These are phyloP conservation scores for Caradrina clavipalpis DNA, from an alignment of 2,888 invertebrate species.

Conservation along the genomic window DNA sequence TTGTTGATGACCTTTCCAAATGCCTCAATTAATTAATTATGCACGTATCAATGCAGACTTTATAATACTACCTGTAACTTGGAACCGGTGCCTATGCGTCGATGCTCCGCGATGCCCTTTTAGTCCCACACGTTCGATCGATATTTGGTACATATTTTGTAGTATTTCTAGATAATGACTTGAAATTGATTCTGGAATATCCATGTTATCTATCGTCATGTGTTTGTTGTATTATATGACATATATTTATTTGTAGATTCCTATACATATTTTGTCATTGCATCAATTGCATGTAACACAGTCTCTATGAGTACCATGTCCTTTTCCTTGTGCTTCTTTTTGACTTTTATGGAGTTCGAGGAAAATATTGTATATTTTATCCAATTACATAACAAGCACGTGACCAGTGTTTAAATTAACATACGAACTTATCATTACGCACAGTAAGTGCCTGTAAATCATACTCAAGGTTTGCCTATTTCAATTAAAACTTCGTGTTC, in stretches of 20 bases:
- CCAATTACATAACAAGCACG: slow-evolving; percentile 25
- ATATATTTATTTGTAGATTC: slow-evolving; percentile 27
- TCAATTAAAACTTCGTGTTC: slow-evolving; percentile 34
- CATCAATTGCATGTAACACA: slow-evolving; percentile 20
- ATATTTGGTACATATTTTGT: slow-evolving; percentile 28
- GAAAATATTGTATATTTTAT: neutral
- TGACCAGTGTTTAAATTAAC: slow-evolving; percentile 26
- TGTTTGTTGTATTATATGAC: slow-evolving; percentile 25
- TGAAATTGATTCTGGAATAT: slow-evolving; percentile 41
- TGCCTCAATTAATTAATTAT: slow-evolving; percentile 52
- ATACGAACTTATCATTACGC: slow-evolving; percentile 17
- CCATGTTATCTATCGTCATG: slow-evolving; percentile 40
- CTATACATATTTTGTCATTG: slow-evolving; percentile 7
- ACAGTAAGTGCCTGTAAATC: slow-evolving; percentile 16
- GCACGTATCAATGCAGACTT: slow-evolving; percentile 26
- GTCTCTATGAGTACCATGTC: neutral
- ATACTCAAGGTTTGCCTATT: slow-evolving; percentile 34
- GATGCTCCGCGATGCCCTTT: slow-evolving; percentile 2
- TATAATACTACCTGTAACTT: slow-evolving; percentile 16
- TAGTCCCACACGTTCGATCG: neutral
- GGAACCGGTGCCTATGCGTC: neutral
- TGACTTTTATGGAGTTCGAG: neutral
- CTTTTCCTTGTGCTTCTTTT: neutral
- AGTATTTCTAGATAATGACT: slow-evolving; percentile 41
- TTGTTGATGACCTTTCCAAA: slow-evolving; percentile 60